These are phyloP conservation scores for Orientallactaga sibirica DNA, from an alignment of 2,797 vertebrate species.

Conservation along the genomic window DNA sequence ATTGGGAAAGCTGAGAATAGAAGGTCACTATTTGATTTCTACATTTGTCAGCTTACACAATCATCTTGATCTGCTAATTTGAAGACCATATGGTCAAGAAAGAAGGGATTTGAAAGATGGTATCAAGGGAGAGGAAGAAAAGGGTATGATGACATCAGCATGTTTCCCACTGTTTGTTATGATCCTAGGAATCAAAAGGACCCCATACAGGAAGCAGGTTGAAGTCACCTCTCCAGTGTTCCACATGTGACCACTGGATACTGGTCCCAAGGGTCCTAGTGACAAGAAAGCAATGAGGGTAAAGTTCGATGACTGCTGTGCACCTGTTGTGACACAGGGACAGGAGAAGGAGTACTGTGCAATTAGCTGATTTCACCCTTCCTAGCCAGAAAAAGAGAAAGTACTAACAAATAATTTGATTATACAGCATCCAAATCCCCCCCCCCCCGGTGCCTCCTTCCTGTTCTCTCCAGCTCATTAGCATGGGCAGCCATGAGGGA, in stretches of 20 bases:
- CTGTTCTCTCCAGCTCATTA: background rate
- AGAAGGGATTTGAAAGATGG: background rate
- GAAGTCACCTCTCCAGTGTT: background rate
- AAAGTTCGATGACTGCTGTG: background rate
- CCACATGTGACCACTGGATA: rapidly evolving
- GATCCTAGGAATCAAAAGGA: background rate
- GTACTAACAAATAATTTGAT: background rate
- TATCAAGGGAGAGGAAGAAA: background rate
- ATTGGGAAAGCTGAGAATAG: background rate
- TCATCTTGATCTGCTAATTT: constrained; percentile 10
- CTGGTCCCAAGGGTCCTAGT: background rate
- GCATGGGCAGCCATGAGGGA: background rate
- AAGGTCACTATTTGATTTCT: background rate
- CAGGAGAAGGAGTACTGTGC: rapidly evolving
- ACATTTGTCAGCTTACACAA: background rate
- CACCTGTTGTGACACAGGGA: background rate
- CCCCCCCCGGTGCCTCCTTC: background rate
- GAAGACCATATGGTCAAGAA: background rate
- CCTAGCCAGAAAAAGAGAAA: background rate
- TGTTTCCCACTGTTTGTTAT: background rate
- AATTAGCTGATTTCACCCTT: background rate
- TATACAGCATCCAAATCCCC: background rate
- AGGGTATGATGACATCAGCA: background rate
- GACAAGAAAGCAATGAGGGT: background rate
- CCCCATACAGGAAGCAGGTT: rapidly evolving